A percentile compares a stretch with the other conserved stretches of the same genome.
phyloP scores from a whole-genome alignment of 2,888 invertebrate species.

The Leptinotarsa juncta region DNA sequence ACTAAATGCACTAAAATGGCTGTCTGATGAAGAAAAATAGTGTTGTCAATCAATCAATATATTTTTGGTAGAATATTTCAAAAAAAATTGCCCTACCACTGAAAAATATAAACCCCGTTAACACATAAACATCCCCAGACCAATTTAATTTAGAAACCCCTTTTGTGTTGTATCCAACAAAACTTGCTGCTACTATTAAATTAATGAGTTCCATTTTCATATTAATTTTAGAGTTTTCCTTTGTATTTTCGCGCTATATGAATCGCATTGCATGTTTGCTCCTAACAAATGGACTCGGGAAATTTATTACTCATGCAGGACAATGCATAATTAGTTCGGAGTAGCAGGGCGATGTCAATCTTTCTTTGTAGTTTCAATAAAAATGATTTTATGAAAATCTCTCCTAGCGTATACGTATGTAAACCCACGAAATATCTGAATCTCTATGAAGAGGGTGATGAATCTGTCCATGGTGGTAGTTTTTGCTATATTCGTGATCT shows the following conservation, averaged over 20 bases:
- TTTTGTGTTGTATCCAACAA: constrained; percentile 12
- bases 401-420: too few relatives aligned
- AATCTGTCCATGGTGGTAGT: too few relatives aligned
- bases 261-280: constrained; percentile 4
- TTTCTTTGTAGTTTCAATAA: background rate
- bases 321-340: too few relatives aligned
- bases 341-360: background rate
- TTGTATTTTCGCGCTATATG: constrained; percentile 17
- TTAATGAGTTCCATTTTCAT: constrained; percentile 17
- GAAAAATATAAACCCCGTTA: background rate
- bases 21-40: too few relatives aligned
- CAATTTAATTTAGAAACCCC: constrained; percentile 1
- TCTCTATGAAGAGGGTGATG: too few relatives aligned
- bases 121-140: background rate
- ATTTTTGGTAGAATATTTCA: too few relatives aligned
- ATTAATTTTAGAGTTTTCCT: constrained; percentile 13
- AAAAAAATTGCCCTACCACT: too few relatives aligned
- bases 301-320: background rate
- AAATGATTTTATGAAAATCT: too few relatives aligned
- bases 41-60: too few relatives aligned
- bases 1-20: too few relatives aligned
- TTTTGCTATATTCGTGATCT: too few relatives aligned
- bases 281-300: background rate
- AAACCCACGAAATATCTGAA: too few relatives aligned
- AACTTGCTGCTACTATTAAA: constrained; percentile 18